A percentile compares a stretch with the other conserved stretches of the same genome.
Evolutionary conservation across 2,888 invertebrate genomes (phyloP).

Genomic region (Lochmaea capreae): DNA sequence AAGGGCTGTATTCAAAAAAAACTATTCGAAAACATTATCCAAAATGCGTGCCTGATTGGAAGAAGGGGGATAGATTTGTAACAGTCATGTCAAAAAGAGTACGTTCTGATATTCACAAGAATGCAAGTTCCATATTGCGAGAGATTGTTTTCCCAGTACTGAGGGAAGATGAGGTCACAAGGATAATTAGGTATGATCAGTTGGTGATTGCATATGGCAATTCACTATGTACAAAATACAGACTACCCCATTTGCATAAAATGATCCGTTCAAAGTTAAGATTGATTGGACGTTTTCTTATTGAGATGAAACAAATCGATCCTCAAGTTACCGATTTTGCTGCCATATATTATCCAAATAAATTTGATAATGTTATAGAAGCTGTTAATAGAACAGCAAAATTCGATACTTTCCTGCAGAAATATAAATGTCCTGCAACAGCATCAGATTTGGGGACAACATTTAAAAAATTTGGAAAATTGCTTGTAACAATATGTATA

Average conservation of each 20-base stretch:
- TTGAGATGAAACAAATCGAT: conserved; percentile 13
- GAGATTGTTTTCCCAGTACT: conserved; percentile 14
- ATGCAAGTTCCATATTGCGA: conserved; percentile 22
- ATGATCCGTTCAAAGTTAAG: conserved; percentile 18
- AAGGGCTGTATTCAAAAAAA: conserved; percentile 21
- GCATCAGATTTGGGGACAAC: no score
- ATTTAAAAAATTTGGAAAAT: no score
- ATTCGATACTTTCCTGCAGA: no score
- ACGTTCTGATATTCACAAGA: conserved; percentile 20
- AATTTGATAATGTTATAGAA: conserved; percentile 15
- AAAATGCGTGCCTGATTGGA: conserved; percentile 14
- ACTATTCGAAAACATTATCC: conserved; percentile 20
- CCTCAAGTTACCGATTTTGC: conserved; percentile 19
- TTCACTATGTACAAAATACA: conserved; percentile 15
- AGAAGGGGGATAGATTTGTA: conserved; percentile 14
- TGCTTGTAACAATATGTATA: no score
- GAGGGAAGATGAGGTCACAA: conserved; percentile 13
- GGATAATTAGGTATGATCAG: conserved; percentile 13
- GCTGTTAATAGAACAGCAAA: no score
- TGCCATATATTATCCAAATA: conserved; percentile 20
- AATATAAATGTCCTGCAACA: no score
- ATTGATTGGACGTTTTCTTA: conserved; percentile 19
- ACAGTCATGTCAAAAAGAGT: conserved; percentile 25
- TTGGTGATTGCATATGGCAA: conserved; percentile 15
- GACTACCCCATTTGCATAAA: conserved; percentile 1